Base-by-base conservation (phyloP, 2,888 invertebrate genomes). In the Erebia ligea region DNA sequence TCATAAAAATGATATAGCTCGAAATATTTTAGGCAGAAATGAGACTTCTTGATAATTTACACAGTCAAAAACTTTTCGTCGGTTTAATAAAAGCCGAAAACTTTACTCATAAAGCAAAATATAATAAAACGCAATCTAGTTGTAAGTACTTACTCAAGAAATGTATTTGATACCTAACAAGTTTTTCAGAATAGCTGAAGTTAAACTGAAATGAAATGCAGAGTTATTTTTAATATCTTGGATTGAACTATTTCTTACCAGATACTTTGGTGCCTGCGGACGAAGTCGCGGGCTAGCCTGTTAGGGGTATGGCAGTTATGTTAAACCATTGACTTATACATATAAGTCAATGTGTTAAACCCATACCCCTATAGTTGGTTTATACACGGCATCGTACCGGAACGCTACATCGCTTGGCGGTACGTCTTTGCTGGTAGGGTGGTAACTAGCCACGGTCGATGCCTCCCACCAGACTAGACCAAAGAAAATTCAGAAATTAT, bases 51-150 rank as follows among this genome's bases (percentile, higher is more conserved):
- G 48, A 62, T 21, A 62, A 62, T 48, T 45, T 62, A 45, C 15
- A 15, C 15, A 45, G 48, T 48, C 52, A 64, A 13, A 34, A 54
- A 64, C 40, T 64, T 64, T 61, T 64, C 52, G 34, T 50, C 48
- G 52, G 48, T 70, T 70, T 25, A 70, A 66, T 67, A 66, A 67
- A 70, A 52, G 48, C 34, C 63, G 34, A 63, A 70, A 70, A 70
- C 63, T 70, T 70, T 34, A 21, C 19, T 67, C 62, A 67, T 67
- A 67, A 70, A 70, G 58, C 15, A 57, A 67, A 40, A 54, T 56
- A 50, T 59, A 69, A 69, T 58, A 69, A 69, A 63, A 69, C 57
- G 48, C 48, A 48, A 40, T 34, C 54, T 54, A 40, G 40, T 40
- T 15, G 21, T 34, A 34, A 6, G 34, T 34, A 34, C 34, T 34